Conservation (phyloP, 2,888 invertebrate species). For the Coelinius sp. region DNA sequence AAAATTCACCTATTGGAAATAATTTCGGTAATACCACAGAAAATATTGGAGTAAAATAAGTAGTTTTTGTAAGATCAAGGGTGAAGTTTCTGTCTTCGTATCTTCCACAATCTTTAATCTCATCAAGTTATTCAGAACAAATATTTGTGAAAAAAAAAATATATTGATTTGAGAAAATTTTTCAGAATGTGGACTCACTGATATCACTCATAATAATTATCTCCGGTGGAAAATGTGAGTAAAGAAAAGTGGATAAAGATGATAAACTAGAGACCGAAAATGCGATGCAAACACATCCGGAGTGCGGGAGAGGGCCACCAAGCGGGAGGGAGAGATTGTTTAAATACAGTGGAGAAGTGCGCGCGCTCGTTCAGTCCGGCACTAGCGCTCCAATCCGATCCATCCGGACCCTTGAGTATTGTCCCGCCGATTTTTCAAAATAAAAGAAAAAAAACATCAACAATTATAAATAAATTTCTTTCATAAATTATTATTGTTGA, state of each 20-base stretch:
- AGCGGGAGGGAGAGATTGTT: constrained; percentile 65
- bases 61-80: too few species aligned
- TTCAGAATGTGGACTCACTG: too few species aligned
- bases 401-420: constrained; percentile 51
- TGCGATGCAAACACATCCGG: neutral
- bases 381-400: constrained; percentile 65
- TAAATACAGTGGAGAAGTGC: constrained; percentile 67
- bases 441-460: neutral
- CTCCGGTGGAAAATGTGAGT: neutral
- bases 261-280: neutral
- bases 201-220: too few species aligned
- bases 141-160: too few species aligned
- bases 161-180: too few species aligned
- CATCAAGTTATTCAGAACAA: too few species aligned
- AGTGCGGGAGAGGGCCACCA: constrained; percentile 33
- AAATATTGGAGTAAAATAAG: too few species aligned
- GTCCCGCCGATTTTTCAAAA: constrained; percentile 41
- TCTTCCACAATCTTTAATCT: too few species aligned
- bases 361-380: constrained; percentile 69
- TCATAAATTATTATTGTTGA: neutral
- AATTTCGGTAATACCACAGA: too few species aligned
- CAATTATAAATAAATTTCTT: neutral
- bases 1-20: too few species aligned
- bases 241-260: neutral
- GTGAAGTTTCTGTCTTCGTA: too few species aligned